phyloP scores from a whole-genome alignment of 2,888 invertebrate genomes.

The Schizotus pectinicornis region DNA sequence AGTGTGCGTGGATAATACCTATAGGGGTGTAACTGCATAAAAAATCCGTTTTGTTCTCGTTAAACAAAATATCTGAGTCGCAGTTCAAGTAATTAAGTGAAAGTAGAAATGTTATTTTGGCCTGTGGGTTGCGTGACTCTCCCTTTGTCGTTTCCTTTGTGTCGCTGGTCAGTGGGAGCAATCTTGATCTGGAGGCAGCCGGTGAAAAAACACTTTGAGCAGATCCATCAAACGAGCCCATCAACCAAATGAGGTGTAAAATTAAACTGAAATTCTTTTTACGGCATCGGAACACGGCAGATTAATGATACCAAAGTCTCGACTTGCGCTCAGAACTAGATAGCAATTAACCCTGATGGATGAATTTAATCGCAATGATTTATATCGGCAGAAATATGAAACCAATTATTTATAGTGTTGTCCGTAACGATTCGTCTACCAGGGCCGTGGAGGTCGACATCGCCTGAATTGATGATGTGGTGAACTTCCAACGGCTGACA shows the following conservation, averaged over 20 bases:
- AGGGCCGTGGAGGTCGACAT: slow-evolving; percentile 1
- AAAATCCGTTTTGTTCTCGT: too few relatives aligned
- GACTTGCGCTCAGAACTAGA: slow-evolving; percentile 14
- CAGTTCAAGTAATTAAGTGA: neutral
- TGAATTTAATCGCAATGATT: slow-evolving; percentile 31
- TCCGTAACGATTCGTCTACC: slow-evolving; percentile 14
- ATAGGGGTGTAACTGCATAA: too few relatives aligned
- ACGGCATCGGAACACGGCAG: slow-evolving; percentile 1
- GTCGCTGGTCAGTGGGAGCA: neutral
- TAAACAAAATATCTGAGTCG: too few relatives aligned
- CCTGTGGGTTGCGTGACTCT: neutral
- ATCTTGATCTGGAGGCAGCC: neutral
- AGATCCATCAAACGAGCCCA: slow-evolving; percentile 4
- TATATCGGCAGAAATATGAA: slow-evolving; percentile 34
- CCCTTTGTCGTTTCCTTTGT: too few relatives aligned
- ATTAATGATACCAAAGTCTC: slow-evolving; percentile 22
- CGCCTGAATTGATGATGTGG: slow-evolving; percentile 33
- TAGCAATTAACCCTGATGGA: slow-evolving; percentile 29
- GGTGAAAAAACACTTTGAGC: neutral
- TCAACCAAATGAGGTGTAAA: slow-evolving; percentile 24
- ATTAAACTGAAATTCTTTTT: slow-evolving; percentile 23
- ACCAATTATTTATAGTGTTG: slow-evolving; percentile 35
- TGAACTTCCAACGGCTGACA: slow-evolving; percentile 32
- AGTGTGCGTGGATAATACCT: too few relatives aligned
- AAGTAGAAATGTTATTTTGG: too few relatives aligned